Base-by-base conservation (phyloP, 2,888 invertebrate species). In the Strigamia maritima region DNA sequence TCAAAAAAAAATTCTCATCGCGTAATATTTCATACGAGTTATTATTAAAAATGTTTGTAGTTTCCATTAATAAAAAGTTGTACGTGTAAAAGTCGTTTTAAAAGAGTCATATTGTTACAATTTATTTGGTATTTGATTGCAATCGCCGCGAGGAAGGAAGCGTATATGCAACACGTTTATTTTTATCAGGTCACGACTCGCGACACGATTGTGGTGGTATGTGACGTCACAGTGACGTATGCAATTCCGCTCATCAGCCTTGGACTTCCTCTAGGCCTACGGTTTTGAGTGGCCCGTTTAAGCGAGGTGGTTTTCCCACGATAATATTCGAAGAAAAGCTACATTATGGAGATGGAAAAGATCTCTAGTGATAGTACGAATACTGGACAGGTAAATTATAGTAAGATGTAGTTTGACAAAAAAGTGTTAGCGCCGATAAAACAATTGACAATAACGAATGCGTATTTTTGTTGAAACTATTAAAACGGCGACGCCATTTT, bases 51-150 rank as follows among this genome's bases (percentile, higher is more conserved):
- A 70, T 65, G 60, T 65, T 65, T 70, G 70, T 70, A 70, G 70
- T 70, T 70, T 70, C 70, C 26, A 26, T 70, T 70, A 70, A 70
- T 70, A 70, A 70, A 70, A 70, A 70, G 28, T 54, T 70, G 70
- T 70, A 70, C 24, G 26, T 70, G 70, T 70, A 70, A n/a, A n/a
- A 70, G 70, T 70, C 70, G 70, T 70, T 70, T 70, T 70, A 70
- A 70, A 49, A 54, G n/a, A 54, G 54, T 16, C 19, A 22, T 6
- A 54, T 54, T 54, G 22, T 54, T 54, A 54, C 22, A 35, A 4
- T 35, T 49, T 70, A 10, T 70, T 28, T 70, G 14, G 0, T 26
- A 28, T 26, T 28, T 70, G 24, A 54, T 54, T 8, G 54, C 54
- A 8, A 19, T 19, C 7, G n/a, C 19, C 19, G n/a, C 54, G 54